Evolutionary conservation across 92 coral and sea anemone species (phyloP).

Genomic region (Phenganax stokvisi): DNA sequence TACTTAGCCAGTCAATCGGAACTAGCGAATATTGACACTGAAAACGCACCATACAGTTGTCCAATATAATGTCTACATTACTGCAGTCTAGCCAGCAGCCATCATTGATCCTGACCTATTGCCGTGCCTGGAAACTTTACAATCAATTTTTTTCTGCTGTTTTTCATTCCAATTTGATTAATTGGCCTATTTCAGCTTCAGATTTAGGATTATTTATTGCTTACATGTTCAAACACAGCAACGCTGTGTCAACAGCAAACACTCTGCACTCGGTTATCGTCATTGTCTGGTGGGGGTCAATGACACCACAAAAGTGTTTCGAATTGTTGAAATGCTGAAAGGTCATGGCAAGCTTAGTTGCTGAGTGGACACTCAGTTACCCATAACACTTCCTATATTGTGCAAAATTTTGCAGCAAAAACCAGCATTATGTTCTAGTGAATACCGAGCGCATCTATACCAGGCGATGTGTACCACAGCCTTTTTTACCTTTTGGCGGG

Average conservation of each 20-base stretch:
- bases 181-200: not conserved
- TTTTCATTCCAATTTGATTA: not conserved
- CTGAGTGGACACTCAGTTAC: not conserved
- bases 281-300: not conserved
- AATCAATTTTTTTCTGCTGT: not conserved
- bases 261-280: not conserved
- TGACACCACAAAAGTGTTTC: not conserved
- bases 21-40: too few species aligned
- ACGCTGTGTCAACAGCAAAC: not conserved
- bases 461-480: constrained; percentile 15
- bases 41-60: too few species aligned
- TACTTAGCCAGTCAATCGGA: too few species aligned
- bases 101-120: not conserved
- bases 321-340: not conserved
- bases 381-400: not conserved
- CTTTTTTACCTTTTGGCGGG: constrained; percentile 13
- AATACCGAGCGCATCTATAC: not conserved
- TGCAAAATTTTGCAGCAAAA: not conserved
- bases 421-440: constrained; percentile 4
- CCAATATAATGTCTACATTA: too few species aligned
- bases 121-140: not conserved
- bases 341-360: not conserved
- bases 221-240: not conserved
- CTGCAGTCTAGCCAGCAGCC: too few species aligned
- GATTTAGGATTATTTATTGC: not conserved